Evolutionary conservation across 37 sponge, comb jelly and placozoan species (phyloP).

Genomic region (Eunapius fragilis): DNA sequence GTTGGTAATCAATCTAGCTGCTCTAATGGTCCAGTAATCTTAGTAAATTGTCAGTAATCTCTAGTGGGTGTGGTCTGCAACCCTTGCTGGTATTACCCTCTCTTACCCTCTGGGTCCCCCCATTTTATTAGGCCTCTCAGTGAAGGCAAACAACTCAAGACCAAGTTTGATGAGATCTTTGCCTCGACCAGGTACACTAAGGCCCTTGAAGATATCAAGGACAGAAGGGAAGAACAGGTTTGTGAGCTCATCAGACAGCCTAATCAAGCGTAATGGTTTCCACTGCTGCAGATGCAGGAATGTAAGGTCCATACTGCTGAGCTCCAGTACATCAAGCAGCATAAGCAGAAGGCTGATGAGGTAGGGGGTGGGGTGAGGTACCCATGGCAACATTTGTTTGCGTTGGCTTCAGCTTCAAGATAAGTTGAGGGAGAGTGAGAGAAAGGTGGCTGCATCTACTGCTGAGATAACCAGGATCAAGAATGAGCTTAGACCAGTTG

Average conservation of each 20-base stretch:
- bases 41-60: too few relatives aligned
- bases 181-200: constrained; percentile 80
- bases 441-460: constrained; percentile 62
- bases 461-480: constrained; percentile 43
- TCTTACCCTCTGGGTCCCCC: too few relatives aligned
- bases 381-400: neutral
- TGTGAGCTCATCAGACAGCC: neutral
- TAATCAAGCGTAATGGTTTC: neutral
- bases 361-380: constrained; percentile 17
- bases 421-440: constrained; percentile 43
- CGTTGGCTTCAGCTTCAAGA: constrained; percentile 53
- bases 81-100: neutral
- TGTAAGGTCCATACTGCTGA: constrained; percentile 52
- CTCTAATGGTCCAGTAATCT: too few relatives aligned
- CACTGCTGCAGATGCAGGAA: constrained; percentile 14
- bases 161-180: constrained; percentile 99
- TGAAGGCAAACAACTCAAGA: constrained; percentile 90
- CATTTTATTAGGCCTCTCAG: constrained; percentile 78
- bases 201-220: constrained; percentile 80
- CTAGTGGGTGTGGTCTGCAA: neutral
- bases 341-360: constrained; percentile 78
- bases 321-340: constrained; percentile 64
- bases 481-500: constrained; percentile 67
- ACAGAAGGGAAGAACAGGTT: constrained; percentile 58
- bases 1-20: too few relatives aligned